A percentile compares a stretch with the other conserved stretches of the same genome.
Evolutionary conservation across 2,113 vertebrate species (phyloP).

Genomic region (Haemorhous mexicanus): DNA sequence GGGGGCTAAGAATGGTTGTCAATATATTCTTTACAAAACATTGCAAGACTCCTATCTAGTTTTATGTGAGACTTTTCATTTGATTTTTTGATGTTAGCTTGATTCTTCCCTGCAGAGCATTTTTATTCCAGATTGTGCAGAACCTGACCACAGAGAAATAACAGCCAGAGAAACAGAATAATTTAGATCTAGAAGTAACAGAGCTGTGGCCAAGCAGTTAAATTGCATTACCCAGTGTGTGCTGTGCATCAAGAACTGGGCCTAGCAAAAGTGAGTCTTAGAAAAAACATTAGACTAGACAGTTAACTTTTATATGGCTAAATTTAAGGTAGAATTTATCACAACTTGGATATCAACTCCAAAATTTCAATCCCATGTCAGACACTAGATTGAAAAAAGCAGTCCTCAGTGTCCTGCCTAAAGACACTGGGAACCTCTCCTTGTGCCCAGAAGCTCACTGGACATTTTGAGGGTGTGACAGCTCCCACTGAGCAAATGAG

Average conservation of each 20-base stretch:
- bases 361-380: background rate
- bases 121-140: background rate
- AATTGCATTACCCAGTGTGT: background rate
- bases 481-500: accelerated
- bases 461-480: background rate
- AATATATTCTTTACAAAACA: background rate
- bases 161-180: background rate
- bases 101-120: background rate
- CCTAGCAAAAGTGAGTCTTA: background rate
- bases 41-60: background rate
- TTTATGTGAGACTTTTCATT: background rate
- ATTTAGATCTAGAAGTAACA: background rate
- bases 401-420: background rate
- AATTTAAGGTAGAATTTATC: background rate
- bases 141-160: background rate
- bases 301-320: background rate
- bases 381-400: background rate
- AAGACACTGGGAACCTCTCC: background rate
- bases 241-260: background rate
- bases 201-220: background rate
- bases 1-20: background rate
- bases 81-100: background rate
- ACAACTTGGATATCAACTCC: background rate
- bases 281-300: background rate
- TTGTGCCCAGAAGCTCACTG: background rate